A percentile compares a stretch with the other conserved stretches of the same genome.
phyloP scores from a whole-genome alignment of 1,140 invertebrate genomes.

The Pinna nobilis region DNA sequence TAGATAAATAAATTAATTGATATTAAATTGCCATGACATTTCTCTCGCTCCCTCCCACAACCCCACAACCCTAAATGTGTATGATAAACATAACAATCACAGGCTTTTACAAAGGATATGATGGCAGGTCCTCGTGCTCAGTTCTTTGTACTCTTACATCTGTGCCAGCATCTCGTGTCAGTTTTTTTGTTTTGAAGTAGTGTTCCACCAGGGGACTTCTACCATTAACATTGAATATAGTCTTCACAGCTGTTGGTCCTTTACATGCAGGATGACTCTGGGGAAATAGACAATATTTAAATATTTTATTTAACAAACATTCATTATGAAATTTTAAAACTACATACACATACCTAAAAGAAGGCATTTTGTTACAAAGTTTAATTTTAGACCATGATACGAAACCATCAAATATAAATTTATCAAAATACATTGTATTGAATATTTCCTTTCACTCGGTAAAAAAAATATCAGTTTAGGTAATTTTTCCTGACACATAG shows the following conservation, averaged over 20 bases:
- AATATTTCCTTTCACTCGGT: too few relatives aligned
- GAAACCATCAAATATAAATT: too few relatives aligned
- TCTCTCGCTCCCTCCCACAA: too few relatives aligned
- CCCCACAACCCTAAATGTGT: too few relatives aligned
- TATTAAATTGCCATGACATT: too few relatives aligned
- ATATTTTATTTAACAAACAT: not conserved
- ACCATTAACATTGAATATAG: constrained; percentile 61
- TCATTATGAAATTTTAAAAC: not conserved
- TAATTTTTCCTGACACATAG: too few relatives aligned
- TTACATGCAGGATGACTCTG: constrained; percentile 68
- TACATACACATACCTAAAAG: not conserved
- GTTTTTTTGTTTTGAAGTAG: constrained; percentile 56
- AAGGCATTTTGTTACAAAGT: too few relatives aligned
- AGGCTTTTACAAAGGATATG: constrained; percentile 72
- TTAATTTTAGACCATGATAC: too few relatives aligned
- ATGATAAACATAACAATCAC: too few relatives aligned
- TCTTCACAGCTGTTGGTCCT: constrained; percentile 61
- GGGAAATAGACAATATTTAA: constrained; percentile 10
- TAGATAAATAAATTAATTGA: too few relatives aligned
- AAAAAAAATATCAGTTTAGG: too few relatives aligned
- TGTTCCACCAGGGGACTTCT: constrained; percentile 67
- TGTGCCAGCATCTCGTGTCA: constrained; percentile 48
- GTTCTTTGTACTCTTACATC: constrained; percentile 53
- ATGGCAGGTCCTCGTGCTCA: constrained; percentile 64
- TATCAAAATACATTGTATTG: too few relatives aligned